Base-by-base conservation (phyloP, 2,888 invertebrate genomes). In the Sicus ferrugineus region DNA sequence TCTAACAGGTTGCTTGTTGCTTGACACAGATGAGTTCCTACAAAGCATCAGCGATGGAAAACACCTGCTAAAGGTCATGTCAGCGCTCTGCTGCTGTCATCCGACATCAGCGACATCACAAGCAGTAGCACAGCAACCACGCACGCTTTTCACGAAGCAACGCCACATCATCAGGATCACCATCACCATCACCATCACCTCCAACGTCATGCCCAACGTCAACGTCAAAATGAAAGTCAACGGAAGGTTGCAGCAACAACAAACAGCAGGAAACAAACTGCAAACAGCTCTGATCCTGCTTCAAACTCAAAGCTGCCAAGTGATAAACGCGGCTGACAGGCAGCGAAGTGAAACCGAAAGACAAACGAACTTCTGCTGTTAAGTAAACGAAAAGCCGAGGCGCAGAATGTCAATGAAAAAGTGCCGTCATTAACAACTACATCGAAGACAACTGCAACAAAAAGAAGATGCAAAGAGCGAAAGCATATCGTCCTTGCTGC, bases 1-100 rank as follows among this genome's bases (percentile, higher is more conserved):
- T 72, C 72, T 70, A 73, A 73, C 73, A 73, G 73, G 73, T 73
- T 73, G 71, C 69, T 70, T 71, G 9, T 72, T 71, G 71, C 65
- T 71, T 72, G 72, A 73, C 72, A 68, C 66, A 71, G 71, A 74
- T 69, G 67, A 70, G 69, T 71, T 71, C 58, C 67, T 67, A 70
- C 69, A 68, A 48, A 62, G 64, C 58, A 70, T 26, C 38, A 62
- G 52, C 52, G 64, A 34, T 38, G 21, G 46, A 69, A 7, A 38
- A 42, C 63, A 68, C 48, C 50, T 59, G 5, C 9, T 4, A 26
- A 61, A 68, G 50, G 50, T 52, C 28, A 48, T n/a, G 30, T 67
- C 65, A 52, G 31, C 30, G 26, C 16, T n/a, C n/a, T 7, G 30
- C 26, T 56, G 56, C 23, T 11, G n/a, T 46, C n/a, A 46, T n/a